Percentiles rank a stretch among this genome's conserved stretches.
phyloP scores from a whole-genome alignment of 2,888 invertebrate genomes.

The Drosophila melanocephala region DNA sequence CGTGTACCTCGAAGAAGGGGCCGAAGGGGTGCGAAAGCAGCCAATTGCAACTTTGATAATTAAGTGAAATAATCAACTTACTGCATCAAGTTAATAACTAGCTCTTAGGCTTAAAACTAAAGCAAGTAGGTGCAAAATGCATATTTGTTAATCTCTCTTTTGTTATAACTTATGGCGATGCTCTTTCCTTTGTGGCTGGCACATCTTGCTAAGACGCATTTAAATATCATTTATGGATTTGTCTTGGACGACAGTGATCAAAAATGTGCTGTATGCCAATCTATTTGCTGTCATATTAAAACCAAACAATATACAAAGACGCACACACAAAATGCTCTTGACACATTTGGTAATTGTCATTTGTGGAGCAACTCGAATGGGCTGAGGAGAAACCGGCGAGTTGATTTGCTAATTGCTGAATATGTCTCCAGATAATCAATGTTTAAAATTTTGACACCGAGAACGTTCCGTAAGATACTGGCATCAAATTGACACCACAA shows the following conservation, averaged over 20 bases:
- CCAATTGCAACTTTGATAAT: background rate
- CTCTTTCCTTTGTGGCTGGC: background rate
- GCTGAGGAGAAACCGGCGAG: conserved; percentile 68
- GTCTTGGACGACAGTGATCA: conserved; percentile 44
- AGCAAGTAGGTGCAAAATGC: background rate
- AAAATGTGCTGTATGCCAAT: conserved; percentile 50
- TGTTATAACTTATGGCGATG: background rate
- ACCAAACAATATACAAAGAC: conserved; percentile 53
- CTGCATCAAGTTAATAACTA: background rate
- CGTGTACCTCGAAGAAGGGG: background rate
- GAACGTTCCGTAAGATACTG: conserved; percentile 45
- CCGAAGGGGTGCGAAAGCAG: background rate
- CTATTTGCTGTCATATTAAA: conserved; percentile 76
- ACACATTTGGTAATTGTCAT: conserved; percentile 79
- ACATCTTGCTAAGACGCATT: background rate
- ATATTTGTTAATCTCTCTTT: background rate
- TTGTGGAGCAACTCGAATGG: conserved; percentile 45
- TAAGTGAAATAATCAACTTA: background rate
- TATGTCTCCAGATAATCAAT: conserved; percentile 85
- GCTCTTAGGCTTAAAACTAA: background rate
- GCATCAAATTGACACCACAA: conserved; percentile 77
- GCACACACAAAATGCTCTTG: conserved; percentile 62
- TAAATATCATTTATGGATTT: conserved; percentile 33
- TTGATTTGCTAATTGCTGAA: conserved; percentile 85
- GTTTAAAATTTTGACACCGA: conserved; percentile 77